phyloP scores from a whole-genome alignment of 2,113 vertebrate species.

The Genyomyrus donnyi region DNA sequence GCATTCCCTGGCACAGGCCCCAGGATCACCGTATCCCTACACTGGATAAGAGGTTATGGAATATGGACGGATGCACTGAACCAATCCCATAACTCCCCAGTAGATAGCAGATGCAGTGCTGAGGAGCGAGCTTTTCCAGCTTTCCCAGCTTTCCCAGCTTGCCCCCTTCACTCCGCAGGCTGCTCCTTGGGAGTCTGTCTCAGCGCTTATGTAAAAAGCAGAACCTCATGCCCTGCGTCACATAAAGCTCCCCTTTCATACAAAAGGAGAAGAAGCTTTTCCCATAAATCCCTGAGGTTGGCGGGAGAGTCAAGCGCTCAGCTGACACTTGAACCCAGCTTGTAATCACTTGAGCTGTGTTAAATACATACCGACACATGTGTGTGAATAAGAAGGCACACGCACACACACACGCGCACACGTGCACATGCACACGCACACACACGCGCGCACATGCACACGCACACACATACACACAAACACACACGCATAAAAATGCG shows the following conservation, averaged over 20 bases:
- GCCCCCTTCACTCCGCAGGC: background rate
- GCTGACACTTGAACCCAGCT: background rate
- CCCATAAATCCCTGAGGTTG: background rate
- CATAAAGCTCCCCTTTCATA: background rate
- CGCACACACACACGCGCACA: background rate
- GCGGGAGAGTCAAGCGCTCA: background rate
- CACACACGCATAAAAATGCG: too few relatives aligned
- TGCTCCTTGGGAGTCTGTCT: background rate
- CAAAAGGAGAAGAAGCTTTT: background rate
- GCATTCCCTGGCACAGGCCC: background rate
- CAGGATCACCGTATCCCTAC: background rate
- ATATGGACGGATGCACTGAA: background rate
- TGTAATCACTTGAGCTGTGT: background rate
- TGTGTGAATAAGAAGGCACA: background rate
- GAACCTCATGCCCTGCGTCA: background rate
- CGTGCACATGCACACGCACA: too few relatives aligned
- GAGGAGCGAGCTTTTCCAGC: too few relatives aligned
- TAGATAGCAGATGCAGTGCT: background rate
- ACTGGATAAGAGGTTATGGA: background rate
- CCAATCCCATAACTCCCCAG: background rate
- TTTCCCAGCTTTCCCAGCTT: background rate
- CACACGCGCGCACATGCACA: accelerated
- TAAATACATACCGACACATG: background rate
- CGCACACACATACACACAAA: too few relatives aligned
- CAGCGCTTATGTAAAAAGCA: background rate